Evolutionary conservation across 2,888 invertebrate species (phyloP), one percentile per base, ranked within the genome.

Genomic region (Drosophila ochracea): DNA sequence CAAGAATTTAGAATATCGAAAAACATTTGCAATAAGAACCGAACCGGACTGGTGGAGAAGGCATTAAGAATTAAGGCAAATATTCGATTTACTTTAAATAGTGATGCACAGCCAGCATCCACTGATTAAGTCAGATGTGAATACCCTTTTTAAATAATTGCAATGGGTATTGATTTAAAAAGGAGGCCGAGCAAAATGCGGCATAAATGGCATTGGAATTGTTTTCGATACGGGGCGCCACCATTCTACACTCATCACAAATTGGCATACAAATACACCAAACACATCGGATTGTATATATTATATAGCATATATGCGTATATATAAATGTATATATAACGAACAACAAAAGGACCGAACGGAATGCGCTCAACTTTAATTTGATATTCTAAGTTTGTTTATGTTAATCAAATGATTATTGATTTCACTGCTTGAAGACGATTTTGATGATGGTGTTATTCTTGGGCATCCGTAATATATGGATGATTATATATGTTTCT

Each of bases 171-270:
- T 5, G 30, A 49, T 25, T 21, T 43, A 49, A 49, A 79, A 68
- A 67, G 52, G 74, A 79, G 70, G 68, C 68, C 83, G 73, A 67
- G 66, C 31, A 70, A 80, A 66, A 59, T 77, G 73, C 67, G 68
- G 52, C 69, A 60, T 68, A 71, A 25, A 61, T 73, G 86, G 58
- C 87, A 83, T 78, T 83, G 83, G 71, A 81, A 83, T 80, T 83
- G 76, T 74, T 80, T 67, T 65, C 41, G 68, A 33, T 57, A 43
- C 50, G 68, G 41, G 55, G 65, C 59, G 65, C 59, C 72, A 60
- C 73, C 63, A 31, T 31, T 47, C 53, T 55, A 41, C n/a, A 58
- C 35, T 21, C 52, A 62, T 28, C n/a, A 43, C 57, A 73, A 69
- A 55, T 64, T 74, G 74, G 59, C 68, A 74, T 50, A 39, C 49